Conservation (phyloP, 2,797 vertebrate genomes). For the Periophthalmus magnuspinnatus region DNA sequence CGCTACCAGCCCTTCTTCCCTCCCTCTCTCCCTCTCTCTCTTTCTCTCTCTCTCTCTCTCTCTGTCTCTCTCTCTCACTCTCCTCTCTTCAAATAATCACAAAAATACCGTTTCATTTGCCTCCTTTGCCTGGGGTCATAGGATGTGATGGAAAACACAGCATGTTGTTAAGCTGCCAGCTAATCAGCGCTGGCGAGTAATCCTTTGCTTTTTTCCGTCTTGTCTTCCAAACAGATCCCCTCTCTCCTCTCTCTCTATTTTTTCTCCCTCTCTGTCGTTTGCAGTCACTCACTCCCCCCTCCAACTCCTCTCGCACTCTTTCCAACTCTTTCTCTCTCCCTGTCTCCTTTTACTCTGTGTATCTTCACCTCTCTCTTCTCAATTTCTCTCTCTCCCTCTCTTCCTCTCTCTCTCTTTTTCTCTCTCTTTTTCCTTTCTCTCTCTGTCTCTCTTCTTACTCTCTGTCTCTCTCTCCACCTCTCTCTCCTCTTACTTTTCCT, state of each 20-base stretch:
- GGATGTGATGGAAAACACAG: constrained; percentile 70
- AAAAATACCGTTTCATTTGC: constrained; percentile 66
- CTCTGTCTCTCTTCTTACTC: no score
- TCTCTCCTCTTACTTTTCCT: no score
- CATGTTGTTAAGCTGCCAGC: constrained; percentile 70
- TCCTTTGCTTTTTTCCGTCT: constrained; percentile 28
- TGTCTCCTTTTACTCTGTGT: background rate
- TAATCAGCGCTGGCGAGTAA: constrained; percentile 70
- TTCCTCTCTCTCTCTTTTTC: no score
- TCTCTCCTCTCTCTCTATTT: background rate
- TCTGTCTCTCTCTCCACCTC: no score
- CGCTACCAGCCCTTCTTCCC: constrained; percentile 29
- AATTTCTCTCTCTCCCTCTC: background rate
- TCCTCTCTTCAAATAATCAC: constrained; percentile 50
- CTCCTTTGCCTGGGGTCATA: constrained; percentile 67
- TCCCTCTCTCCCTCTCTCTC: constrained; percentile 32
- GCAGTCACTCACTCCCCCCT: background rate
- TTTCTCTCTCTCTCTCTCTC: background rate
- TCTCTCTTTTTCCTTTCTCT: no score
- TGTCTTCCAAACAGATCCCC: constrained; percentile 41
- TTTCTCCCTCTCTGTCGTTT: background rate
- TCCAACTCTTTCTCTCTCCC: no score
- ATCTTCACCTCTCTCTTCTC: background rate
- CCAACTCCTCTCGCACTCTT: background rate
- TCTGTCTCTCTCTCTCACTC: background rate